Percentiles rank a stretch among this genome's conserved stretches.
These are phyloP conservation scores for Kryptolebias marmoratus DNA, from an alignment of 2,113 vertebrate genomes.

Conservation along the genomic window DNA sequence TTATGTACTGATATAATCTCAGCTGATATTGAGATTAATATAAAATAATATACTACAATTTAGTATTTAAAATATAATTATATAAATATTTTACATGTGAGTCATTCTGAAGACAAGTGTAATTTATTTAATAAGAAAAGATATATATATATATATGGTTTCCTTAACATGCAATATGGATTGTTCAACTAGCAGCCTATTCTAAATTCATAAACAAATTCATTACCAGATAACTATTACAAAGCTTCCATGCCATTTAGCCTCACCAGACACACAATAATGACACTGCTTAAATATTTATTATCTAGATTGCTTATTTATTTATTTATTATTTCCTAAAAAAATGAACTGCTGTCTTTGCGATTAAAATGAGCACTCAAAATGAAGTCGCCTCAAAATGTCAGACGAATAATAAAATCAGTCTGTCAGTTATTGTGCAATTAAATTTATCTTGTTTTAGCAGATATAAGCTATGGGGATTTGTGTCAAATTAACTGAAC, in stretches of 20 bases:
- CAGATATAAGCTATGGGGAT: constrained; percentile 9
- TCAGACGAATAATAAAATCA: constrained; percentile 47
- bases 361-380: constrained; percentile 32
- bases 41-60: constrained; percentile 1
- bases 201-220: constrained; percentile 24
- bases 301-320: constrained; percentile 43
- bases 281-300: constrained; percentile 44
- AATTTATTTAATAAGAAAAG: constrained; percentile 25
- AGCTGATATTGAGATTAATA: not conserved
- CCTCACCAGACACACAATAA: constrained; percentile 19
- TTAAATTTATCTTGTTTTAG: constrained; percentile 24
- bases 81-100: constrained; percentile 22
- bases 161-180: constrained; percentile 19
- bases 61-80: constrained; percentile 7
- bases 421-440: constrained; percentile 18
- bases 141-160: constrained; percentile 13
- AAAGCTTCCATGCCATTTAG: constrained; percentile 6
- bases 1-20: not conserved
- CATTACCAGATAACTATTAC: constrained; percentile 1
- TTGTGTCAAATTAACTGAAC: constrained; percentile 5
- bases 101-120: constrained; percentile 27
- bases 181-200: constrained; percentile 6
- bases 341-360: constrained; percentile 30
- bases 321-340: constrained; percentile 30
- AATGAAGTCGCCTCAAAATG: constrained; percentile 30